phyloP scores from a whole-genome alignment of 2,113 vertebrate species.

The Rallus limicola region DNA sequence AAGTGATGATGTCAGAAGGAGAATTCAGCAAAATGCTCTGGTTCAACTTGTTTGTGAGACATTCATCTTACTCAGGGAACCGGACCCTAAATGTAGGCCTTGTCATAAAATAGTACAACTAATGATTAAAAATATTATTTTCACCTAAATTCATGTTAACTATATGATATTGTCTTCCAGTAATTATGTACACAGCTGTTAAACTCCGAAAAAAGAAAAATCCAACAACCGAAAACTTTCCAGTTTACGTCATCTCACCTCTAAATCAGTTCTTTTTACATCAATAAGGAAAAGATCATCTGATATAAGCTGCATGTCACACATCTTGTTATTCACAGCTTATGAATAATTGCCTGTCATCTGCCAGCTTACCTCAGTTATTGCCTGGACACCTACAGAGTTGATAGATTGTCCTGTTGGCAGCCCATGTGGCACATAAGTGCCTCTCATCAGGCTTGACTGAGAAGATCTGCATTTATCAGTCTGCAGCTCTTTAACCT shows the following conservation, averaged over 20 bases:
- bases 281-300: not conserved
- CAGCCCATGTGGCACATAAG: not conserved
- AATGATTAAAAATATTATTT: not conserved
- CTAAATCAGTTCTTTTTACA: not conserved
- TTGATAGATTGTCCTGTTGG: not conserved
- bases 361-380: not conserved
- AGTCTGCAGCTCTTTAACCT: conserved; percentile 42
- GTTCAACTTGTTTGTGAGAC: not conserved
- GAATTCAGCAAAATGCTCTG: not conserved
- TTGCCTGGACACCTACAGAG: conserved; percentile 5
- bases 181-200: not conserved
- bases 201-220: not conserved
- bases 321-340: not conserved
- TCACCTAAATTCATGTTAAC: not conserved
- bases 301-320: not conserved
- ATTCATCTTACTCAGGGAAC: not conserved
- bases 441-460: not conserved
- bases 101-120: not conserved
- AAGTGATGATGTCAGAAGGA: not conserved
- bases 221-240: not conserved
- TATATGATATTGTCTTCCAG: not conserved
- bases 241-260: not conserved
- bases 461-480: conserved; percentile 25
- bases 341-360: conserved; percentile 36
- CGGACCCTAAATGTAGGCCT: not conserved